A percentile compares a stretch with the other conserved stretches of the same genome.
These are phyloP conservation scores for Popillia japonica DNA, from an alignment of 1,140 invertebrate species.

Conservation along the genomic window DNA sequence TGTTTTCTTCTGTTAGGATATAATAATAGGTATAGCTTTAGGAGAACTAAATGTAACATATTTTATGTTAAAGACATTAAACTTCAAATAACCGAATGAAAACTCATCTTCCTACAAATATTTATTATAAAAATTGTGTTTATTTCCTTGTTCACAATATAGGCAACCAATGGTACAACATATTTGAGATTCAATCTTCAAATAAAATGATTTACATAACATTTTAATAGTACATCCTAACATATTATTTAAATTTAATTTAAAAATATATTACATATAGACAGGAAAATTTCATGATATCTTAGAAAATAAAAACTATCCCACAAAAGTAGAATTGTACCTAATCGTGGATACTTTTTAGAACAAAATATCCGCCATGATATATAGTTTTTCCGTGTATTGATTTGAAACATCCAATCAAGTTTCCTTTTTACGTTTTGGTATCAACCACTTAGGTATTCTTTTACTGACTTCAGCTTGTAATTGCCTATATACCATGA, in stretches of 20 bases:
- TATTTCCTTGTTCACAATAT: not conserved
- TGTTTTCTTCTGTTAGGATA: too few relatives aligned
- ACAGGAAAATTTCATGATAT: not conserved
- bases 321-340: not conserved
- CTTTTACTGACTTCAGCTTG: slow-evolving; percentile 66
- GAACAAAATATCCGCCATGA: slow-evolving; percentile 15
- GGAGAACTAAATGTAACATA: too few relatives aligned
- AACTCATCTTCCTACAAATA: not conserved
- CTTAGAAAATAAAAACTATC: slow-evolving; percentile 9
- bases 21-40: too few relatives aligned
- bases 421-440: slow-evolving; percentile 39
- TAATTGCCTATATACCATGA: slow-evolving; percentile 79
- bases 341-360: slow-evolving; percentile 20
- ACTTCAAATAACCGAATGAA: not conserved
- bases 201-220: too few relatives aligned
- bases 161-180: not conserved
- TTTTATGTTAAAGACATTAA: too few relatives aligned
- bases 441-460: slow-evolving; percentile 59
- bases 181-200: slow-evolving; percentile 12
- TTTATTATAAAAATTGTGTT: slow-evolving; percentile 26
- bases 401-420: not conserved
- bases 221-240: not conserved
- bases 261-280: slow-evolving; percentile 17
- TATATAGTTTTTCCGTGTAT: not conserved
- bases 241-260: not conserved